Percentiles rank a stretch among this genome's conserved stretches.
Conservation (phyloP, 2,113 vertebrate genomes). For the Rhipidura dahli region DNA sequence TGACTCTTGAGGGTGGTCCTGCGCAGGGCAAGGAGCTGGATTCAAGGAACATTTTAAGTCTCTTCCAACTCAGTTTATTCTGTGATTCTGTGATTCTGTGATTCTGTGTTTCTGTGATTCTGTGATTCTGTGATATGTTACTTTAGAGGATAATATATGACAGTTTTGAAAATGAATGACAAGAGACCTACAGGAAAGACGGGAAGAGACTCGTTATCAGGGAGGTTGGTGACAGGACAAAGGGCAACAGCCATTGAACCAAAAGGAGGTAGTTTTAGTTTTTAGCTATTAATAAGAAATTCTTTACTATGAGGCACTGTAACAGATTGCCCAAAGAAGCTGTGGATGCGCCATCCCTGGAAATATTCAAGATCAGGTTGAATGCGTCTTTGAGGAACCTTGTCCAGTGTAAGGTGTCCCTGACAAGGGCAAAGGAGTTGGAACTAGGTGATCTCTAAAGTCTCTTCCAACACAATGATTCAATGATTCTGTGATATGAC, state of each 20-base stretch:
- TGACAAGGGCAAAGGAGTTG: fast-evolving
- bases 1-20: not conserved
- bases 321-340: not conserved
- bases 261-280: not conserved
- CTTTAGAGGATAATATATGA: not conserved
- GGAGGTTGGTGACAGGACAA: not conserved
- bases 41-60: too few relatives aligned
- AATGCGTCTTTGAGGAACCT: not conserved
- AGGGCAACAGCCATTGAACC: not conserved
- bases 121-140: not conserved
- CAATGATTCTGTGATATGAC: not conserved
- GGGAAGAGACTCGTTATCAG: not conserved
- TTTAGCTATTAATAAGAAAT: not conserved
- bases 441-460: not conserved
- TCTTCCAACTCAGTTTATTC: not conserved
- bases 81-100: not conserved
- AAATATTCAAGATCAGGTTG: not conserved
- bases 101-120: not conserved
- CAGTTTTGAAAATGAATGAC: not conserved
- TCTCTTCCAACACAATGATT: not conserved
- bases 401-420: not conserved
- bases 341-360: fast-evolving
- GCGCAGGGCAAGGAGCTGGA: fast-evolving
- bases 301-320: not conserved
- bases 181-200: not conserved